A percentile compares a stretch with the other conserved stretches of the same genome.
Evolutionary conservation across 2,797 vertebrate genomes (phyloP).

Genomic region (Sternotherus odoratus): DNA sequence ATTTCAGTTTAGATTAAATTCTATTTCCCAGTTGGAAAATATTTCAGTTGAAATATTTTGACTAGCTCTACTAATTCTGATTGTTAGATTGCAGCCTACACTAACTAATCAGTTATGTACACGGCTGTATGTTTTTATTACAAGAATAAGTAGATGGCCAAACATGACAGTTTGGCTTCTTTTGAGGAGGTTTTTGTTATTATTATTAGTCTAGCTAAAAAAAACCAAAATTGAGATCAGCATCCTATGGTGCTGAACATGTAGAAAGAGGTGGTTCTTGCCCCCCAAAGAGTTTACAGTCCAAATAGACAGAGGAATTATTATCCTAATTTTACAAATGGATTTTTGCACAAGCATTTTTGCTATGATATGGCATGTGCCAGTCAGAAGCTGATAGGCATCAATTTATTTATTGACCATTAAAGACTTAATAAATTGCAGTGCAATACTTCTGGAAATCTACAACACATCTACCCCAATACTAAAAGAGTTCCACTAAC

Average conservation of each 20-base stretch:
- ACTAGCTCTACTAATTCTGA: background rate
- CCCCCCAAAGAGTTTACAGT: background rate
- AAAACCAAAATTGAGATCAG: background rate
- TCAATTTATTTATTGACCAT: background rate
- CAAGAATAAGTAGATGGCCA: background rate
- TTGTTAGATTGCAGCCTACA: background rate
- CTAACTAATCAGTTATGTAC: background rate
- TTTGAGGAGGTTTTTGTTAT: background rate
- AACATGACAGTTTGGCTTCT: background rate
- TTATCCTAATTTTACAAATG: background rate
- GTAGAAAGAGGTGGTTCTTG: background rate
- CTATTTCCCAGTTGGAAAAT: background rate
- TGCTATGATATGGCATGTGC: constrained; percentile 35
- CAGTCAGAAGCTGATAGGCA: background rate
- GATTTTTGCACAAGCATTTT: constrained; percentile 19
- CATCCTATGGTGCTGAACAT: background rate
- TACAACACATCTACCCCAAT: background rate
- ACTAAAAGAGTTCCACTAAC: constrained; percentile 26
- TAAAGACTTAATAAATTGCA: background rate
- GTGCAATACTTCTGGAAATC: background rate
- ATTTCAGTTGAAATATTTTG: constrained; percentile 1
- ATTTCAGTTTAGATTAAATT: background rate
- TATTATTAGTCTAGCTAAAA: background rate
- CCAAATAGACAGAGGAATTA: background rate
- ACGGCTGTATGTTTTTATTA: constrained; percentile 21